A percentile compares a stretch with the other conserved stretches of the same genome.
These are phyloP conservation scores for Dinomys branickii DNA, from an alignment of 2,113 vertebrate genomes.

Conservation along the genomic window DNA sequence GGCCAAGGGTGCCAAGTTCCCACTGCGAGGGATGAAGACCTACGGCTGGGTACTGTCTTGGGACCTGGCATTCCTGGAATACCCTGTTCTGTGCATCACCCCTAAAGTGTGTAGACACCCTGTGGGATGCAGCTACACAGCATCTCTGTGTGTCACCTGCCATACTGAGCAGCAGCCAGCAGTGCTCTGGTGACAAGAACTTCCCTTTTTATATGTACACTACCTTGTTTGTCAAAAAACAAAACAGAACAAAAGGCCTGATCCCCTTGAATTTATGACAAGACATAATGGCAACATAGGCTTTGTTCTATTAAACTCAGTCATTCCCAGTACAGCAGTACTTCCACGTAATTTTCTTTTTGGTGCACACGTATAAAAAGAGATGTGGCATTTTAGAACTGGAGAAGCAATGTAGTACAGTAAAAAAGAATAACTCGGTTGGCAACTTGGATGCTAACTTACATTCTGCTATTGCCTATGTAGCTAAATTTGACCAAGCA, in stretches of 20 bases:
- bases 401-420: background rate
- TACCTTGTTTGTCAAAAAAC: too few species aligned
- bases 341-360: background rate
- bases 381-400: background rate
- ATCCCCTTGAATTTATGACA: conserved; percentile 48
- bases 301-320: background rate
- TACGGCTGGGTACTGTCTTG: background rate
- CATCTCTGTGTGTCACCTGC: conserved; percentile 65
- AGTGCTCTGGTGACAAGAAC: conserved; percentile 10
- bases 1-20: background rate
- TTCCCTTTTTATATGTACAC: conserved; percentile 85
- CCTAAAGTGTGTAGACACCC: conserved; percentile 48
- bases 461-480: background rate
- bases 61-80: background rate
- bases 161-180: conserved; percentile 66
- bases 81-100: background rate
- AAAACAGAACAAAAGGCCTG: too few species aligned
- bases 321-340: background rate
- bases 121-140: background rate
- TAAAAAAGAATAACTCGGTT: background rate
- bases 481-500: background rate
- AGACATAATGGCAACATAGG: background rate
- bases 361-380: background rate
- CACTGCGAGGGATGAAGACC: background rate
- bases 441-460: conserved; percentile 19